A percentile compares a stretch with the other conserved stretches of the same genome.
Conservation (phyloP, 2,888 invertebrate genomes). For the Creontiades dilutus region DNA sequence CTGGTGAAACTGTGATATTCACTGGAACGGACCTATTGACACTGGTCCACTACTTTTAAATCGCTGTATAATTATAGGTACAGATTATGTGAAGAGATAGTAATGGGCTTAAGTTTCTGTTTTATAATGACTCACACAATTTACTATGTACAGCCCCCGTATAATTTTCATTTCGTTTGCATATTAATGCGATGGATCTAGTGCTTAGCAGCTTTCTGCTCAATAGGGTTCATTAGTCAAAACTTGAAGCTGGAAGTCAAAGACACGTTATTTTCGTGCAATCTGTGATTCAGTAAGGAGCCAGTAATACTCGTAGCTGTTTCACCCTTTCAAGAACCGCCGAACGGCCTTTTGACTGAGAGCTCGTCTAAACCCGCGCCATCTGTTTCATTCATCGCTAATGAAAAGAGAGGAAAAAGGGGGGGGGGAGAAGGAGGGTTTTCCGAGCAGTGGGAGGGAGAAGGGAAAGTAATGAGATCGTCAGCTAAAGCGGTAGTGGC, state of each 20-base stretch:
- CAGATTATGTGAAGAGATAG: no score
- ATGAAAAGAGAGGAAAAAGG: conserved; percentile 44
- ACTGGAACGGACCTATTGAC: no score
- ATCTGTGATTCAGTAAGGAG: not conserved
- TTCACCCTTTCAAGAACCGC: conserved; percentile 45
- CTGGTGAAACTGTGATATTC: no score
- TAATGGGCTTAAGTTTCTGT: no score
- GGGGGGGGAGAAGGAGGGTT: not conserved
- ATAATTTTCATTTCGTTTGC: no score
- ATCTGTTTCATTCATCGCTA: conserved; percentile 64
- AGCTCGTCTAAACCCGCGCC: conserved; percentile 14
- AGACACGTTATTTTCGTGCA: not conserved
- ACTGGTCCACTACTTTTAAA: no score
- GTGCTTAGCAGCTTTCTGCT: not conserved
- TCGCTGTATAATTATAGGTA: no score
- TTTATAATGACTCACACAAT: no score
- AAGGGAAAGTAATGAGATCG: conserved; percentile 59
- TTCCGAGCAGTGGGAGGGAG: not conserved
- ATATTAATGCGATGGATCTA: no score
- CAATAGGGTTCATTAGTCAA: not conserved
- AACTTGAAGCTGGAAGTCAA: not conserved
- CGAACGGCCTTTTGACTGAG: conserved; percentile 31
- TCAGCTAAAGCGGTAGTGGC: conserved; percentile 40
- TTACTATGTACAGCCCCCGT: no score
- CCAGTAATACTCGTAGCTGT: not conserved